Base-by-base conservation (phyloP, 2,113 vertebrate species). In the Heloderma charlesbogerti region DNA sequence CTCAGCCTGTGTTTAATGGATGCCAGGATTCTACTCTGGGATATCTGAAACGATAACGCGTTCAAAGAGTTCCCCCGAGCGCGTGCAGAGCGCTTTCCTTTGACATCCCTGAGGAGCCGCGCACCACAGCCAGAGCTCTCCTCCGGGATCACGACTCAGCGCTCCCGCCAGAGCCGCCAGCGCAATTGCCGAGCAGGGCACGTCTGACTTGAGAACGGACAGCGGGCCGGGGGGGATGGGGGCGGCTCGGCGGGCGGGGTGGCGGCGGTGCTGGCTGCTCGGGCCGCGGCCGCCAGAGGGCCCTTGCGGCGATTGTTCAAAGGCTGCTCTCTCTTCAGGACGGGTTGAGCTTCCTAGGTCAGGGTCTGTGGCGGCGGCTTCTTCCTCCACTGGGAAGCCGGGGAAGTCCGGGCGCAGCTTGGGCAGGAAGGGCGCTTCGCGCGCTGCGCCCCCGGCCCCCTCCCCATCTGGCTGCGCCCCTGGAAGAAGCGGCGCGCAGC, bases 311-410 rank as follows among this genome's bases (percentile, higher is more conserved):
- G n/a, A 25, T 20, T 2, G 77, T 31, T 31, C 57, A 12, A 20
- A 3, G 6, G 78, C 87, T 27, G 60, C 78, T 88, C 34, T 43
- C 79, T 25, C 37, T 9, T 34, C n/a, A 3, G 78, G 66, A 9
- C 6, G 77, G 78, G 88, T 82, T 82, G 88, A 29, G 79, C 88
- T 89, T 82, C 88, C 79, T 72, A 69, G 79, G 66, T 82, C 88
- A 72, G 88, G 67, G 22, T 13, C 81, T 84, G 57, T n/a, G 10
- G n/a, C 86, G 25, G 71, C 71, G 2, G 54, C 87, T 16, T 34
- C 87, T 27, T 66, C 87, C 77, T 80, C 87, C 87, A 79, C 48
- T 79, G 72, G 43, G 74, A 66, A 9, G 37, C 54, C 51, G 71
- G 40, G 22, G 27, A 20, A 63, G 9, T 20, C 80, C 51, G 34